Conservation (phyloP, 2,113 vertebrate genomes). For the Chloroceryle aenea region DNA sequence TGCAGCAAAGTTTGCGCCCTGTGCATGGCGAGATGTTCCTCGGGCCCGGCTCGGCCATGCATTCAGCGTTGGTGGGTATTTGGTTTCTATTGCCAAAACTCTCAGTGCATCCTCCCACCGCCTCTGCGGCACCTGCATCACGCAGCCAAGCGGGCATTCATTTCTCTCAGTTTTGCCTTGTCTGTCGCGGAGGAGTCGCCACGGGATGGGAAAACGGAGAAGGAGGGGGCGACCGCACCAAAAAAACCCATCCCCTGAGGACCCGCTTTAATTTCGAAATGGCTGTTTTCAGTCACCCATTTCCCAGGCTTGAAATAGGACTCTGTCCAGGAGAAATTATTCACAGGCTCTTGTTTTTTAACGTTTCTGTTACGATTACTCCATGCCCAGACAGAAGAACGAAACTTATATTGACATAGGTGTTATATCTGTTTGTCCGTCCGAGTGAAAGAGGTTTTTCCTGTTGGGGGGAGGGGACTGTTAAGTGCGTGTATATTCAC, state of each 20-base stretch:
- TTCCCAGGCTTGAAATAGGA: neutral
- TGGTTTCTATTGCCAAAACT: neutral
- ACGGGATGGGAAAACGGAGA: rapidly evolving
- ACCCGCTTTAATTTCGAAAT: conserved; percentile 12
- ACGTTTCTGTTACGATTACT: neutral
- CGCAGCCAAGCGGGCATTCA: neutral
- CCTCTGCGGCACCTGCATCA: neutral
- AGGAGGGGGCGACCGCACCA: too few species aligned
- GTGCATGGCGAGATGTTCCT: neutral
- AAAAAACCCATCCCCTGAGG: too few species aligned
- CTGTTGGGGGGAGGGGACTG: too few species aligned
- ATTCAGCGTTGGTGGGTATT: neutral
- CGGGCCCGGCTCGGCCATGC: neutral
- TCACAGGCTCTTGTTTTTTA: neutral
- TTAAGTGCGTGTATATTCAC: neutral
- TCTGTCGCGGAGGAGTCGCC: neutral
- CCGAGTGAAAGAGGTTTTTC: neutral
- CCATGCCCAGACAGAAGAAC: neutral
- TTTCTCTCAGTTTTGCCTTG: neutral
- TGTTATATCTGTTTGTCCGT: neutral
- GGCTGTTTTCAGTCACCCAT: neutral
- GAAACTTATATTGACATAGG: neutral
- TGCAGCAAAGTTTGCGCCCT: neutral
- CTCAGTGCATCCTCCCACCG: neutral
- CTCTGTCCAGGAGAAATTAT: neutral